Evolutionary conservation across 2,888 invertebrate genomes (phyloP).

Genomic region (Lasiommata megera): DNA sequence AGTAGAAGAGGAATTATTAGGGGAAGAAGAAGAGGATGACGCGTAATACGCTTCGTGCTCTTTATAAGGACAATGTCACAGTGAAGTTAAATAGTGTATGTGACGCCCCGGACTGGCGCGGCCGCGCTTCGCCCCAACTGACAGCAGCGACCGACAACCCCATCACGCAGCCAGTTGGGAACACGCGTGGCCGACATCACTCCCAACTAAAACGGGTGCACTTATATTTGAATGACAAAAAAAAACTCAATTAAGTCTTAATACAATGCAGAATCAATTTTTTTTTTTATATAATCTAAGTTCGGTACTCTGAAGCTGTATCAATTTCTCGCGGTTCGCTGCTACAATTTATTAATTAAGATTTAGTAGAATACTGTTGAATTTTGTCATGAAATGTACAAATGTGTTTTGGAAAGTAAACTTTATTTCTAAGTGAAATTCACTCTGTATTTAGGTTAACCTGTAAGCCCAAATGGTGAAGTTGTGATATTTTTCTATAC

Average conservation of each 20-base stretch:
- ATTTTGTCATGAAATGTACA: slow-evolving; percentile 81
- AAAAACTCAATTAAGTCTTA: slow-evolving; percentile 76
- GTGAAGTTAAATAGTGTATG: slow-evolving; percentile 79
- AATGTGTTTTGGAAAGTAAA: slow-evolving; percentile 80
- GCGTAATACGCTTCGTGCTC: slow-evolving; percentile 79
- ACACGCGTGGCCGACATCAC: slow-evolving; percentile 69
- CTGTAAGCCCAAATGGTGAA: slow-evolving; percentile 72
- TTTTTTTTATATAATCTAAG: slow-evolving; percentile 72
- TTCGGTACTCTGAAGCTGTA: slow-evolving; percentile 70
- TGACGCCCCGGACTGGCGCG: slow-evolving; percentile 73
- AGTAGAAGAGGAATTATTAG: slow-evolving; percentile 75
- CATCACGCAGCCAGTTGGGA: slow-evolving; percentile 41
- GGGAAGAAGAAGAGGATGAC: slow-evolving; percentile 77
- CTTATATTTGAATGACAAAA: slow-evolving; percentile 79
- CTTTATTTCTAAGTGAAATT: slow-evolving; percentile 72
- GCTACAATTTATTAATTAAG: slow-evolving; percentile 66
- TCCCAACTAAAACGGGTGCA: slow-evolving; percentile 79
- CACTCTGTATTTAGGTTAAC: slow-evolving; percentile 76
- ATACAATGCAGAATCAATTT: slow-evolving; percentile 67
- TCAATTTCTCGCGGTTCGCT: slow-evolving; percentile 60
- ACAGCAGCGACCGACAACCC: slow-evolving; percentile 32
- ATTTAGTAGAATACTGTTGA: slow-evolving; percentile 78
- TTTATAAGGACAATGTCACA: slow-evolving; percentile 79
- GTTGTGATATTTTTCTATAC: slow-evolving; percentile 77
- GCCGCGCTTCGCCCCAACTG: slow-evolving; percentile 77